Percentiles rank a stretch among this genome's conserved stretches.
Evolutionary conservation across 2,888 invertebrate genomes (phyloP).

Genomic region (Torymus texanus): DNA sequence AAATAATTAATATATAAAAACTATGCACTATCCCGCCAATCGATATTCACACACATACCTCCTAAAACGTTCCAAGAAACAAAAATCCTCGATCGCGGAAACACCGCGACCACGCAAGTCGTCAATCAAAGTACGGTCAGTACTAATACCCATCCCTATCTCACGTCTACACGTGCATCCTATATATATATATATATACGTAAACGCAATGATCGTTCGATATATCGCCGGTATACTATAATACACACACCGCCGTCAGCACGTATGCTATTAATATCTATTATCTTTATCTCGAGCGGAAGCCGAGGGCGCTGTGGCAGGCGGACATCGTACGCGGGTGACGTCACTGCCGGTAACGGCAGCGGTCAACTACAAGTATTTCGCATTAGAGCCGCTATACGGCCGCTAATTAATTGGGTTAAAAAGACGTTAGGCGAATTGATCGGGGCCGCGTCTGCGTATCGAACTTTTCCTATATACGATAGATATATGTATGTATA

Average conservation of each 20-base stretch:
- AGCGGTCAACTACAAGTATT: slow-evolving; percentile 70
- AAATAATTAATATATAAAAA: slow-evolving; percentile 12
- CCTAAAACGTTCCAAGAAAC: background rate
- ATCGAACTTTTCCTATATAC: background rate
- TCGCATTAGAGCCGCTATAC: slow-evolving; percentile 67
- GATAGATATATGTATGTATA: background rate
- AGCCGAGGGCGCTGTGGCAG: slow-evolving; percentile 51
- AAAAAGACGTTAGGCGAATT: slow-evolving; percentile 73
- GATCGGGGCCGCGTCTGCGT: slow-evolving; percentile 11
- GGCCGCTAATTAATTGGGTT: slow-evolving; percentile 68
- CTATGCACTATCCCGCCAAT: background rate
- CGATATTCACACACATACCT: slow-evolving; percentile 1
- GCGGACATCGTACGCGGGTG: slow-evolving; percentile 63
- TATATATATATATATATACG: no score
- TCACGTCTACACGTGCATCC: no score
- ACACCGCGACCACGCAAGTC: no score
- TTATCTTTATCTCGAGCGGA: slow-evolving; percentile 67
- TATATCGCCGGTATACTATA: no score
- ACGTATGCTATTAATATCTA: slow-evolving; percentile 71
- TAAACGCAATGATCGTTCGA: no score
- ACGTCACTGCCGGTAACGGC: slow-evolving; percentile 70
- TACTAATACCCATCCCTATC: no score
- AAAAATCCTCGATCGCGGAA: no score
- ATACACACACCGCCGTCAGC: background rate
- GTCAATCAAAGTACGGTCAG: no score